phyloP scores from a whole-genome alignment of 2,797 vertebrate genomes.

The Gephyroberyx darwinii region DNA sequence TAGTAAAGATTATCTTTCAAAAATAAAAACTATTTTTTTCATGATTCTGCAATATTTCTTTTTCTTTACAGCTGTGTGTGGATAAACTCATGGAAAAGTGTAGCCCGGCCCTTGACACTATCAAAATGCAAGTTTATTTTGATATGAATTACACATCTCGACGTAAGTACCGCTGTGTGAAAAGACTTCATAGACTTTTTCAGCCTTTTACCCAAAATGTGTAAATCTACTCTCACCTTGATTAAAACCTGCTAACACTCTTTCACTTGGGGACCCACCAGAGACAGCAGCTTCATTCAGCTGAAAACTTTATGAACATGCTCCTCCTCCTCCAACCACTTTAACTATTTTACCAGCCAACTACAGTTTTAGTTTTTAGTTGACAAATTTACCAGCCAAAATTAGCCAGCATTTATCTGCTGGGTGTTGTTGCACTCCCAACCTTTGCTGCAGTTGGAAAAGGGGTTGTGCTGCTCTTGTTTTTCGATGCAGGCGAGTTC shows the following conservation, averaged over 20 bases:
- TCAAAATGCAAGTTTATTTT: slow-evolving; percentile 97
- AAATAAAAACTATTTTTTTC: background rate
- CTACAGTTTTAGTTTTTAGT: no score
- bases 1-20: background rate
- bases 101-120: slow-evolving; percentile 89
- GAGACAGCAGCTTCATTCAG: no score
- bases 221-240: background rate
- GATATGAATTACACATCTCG: slow-evolving; percentile 88
- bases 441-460: no score
- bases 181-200: background rate
- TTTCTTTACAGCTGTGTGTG: slow-evolving; percentile 84
- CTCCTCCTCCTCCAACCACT: no score
- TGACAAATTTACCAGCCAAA: no score
- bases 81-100: slow-evolving; percentile 82
- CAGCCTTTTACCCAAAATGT: background rate
- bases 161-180: slow-evolving; percentile 79
- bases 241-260: background rate
- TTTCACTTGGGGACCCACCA: no score
- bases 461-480: background rate
- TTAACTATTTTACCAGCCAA: no score
- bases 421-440: no score
- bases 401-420: no score
- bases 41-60: slow-evolving; percentile 21
- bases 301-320: no score
- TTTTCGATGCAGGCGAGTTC: slow-evolving; percentile 82